A percentile compares a stretch with the other conserved stretches of the same genome.
Conservation (phyloP, 2,113 vertebrate species). For the Corynorhinus townsendii region DNA sequence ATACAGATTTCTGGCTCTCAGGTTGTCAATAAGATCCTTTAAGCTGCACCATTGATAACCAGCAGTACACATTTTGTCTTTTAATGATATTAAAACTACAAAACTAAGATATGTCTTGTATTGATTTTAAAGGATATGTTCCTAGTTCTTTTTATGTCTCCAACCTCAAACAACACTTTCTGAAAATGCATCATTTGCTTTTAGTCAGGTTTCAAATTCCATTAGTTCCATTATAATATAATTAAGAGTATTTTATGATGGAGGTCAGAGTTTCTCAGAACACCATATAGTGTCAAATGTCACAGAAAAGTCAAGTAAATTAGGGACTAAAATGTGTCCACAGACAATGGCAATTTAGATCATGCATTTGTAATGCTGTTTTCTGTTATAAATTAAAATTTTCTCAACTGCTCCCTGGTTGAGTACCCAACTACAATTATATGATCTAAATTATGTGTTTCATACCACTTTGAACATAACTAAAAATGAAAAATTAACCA, state of each 20-base stretch:
- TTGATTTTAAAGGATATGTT: not conserved
- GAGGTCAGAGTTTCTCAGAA: not conserved
- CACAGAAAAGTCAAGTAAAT: not conserved
- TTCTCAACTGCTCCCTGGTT: not conserved
- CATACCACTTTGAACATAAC: constrained; percentile 5
- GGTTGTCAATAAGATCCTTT: not conserved
- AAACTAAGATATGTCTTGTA: not conserved
- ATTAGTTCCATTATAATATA: not conserved
- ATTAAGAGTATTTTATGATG: not conserved
- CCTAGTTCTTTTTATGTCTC: not conserved
- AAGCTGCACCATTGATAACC: not conserved
- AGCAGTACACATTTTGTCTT: not conserved
- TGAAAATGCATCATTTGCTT: not conserved
- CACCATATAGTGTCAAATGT: not conserved
- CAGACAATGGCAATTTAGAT: not conserved
- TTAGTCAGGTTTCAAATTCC: constrained; percentile 12
- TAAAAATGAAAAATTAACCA: not conserved
- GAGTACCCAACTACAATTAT: not conserved
- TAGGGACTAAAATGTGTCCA: not conserved
- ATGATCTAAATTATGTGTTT: not conserved
- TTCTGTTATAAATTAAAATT: not conserved
- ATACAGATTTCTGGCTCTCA: not conserved
- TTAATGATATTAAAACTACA: not conserved
- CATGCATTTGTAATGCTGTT: not conserved
- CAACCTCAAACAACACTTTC: not conserved